Percentiles rank a stretch among this genome's conserved stretches.
These are phyloP conservation scores for Rotaria macrura DNA, from an alignment of 2,888 invertebrate genomes.

Conservation along the genomic window DNA sequence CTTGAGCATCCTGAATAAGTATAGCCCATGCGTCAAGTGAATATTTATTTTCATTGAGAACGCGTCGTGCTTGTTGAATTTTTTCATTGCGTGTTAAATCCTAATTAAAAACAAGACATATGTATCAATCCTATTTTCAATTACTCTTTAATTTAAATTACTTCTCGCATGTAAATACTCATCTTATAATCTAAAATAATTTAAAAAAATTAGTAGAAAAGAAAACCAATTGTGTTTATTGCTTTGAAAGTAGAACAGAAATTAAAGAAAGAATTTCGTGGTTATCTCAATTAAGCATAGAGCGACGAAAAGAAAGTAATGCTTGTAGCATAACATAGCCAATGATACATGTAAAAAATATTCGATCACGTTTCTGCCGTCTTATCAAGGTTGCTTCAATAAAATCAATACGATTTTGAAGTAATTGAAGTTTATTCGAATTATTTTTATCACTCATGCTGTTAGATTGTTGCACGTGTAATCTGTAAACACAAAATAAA, in stretches of 20 bases:
- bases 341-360: not conserved
- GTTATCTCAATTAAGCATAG: not conserved
- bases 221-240: not conserved
- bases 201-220: not conserved
- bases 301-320: not conserved
- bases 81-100: conserved; percentile 14
- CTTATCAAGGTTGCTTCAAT: not conserved
- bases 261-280: not conserved
- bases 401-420: not conserved
- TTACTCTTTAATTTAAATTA: not conserved
- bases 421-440: not conserved
- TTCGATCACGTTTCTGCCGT: not conserved
- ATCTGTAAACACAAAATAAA: not conserved
- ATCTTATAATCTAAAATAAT: not conserved
- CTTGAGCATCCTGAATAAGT: conserved; percentile 28
- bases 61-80: conserved; percentile 7
- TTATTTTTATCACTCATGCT: not conserved
- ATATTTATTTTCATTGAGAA: conserved; percentile 16
- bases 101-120: not conserved
- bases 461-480: not conserved
- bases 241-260: not conserved
- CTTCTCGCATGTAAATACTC: not conserved
- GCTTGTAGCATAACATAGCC: not conserved
- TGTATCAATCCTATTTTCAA: too few species aligned
- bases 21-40: conserved; percentile 30